Evolutionary conservation across 2,113 vertebrate species (phyloP).

Genomic region (Calypte anna): DNA sequence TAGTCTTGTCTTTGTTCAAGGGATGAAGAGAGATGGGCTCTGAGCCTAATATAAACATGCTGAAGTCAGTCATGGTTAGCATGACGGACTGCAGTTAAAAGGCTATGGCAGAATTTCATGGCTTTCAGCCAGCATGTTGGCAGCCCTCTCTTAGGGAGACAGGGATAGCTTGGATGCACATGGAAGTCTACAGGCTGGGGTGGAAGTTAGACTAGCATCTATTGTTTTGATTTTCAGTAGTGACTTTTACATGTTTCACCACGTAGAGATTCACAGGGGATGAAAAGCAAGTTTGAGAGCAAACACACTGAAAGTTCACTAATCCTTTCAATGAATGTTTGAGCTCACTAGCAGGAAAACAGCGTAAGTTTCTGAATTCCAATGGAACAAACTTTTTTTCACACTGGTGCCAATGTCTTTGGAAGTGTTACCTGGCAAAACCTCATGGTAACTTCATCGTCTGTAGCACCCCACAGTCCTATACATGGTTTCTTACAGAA

Average conservation of each 20-base stretch:
- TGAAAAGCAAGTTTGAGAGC: neutral
- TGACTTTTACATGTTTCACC: neutral
- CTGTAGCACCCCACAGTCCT: neutral
- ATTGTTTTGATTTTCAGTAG: neutral
- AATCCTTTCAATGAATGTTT: neutral
- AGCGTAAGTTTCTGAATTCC: neutral
- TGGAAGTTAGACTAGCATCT: neutral
- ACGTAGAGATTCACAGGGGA: neutral
- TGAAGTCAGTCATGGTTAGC: neutral
- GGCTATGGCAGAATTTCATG: neutral
- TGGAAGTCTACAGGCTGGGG: neutral
- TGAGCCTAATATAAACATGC: neutral
- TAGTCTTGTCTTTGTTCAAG: neutral
- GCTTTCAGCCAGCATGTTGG: neutral
- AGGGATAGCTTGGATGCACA: neutral
- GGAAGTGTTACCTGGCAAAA: neutral
- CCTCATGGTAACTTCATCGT: neutral
- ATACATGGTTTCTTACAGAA: accelerated
- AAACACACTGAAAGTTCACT: neutral
- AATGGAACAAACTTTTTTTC: neutral
- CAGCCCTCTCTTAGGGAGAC: neutral
- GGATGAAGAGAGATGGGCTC: neutral
- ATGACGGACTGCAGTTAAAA: neutral
- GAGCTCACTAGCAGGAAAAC: neutral
- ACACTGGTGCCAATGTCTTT: neutral